These are phyloP conservation scores for Eupristina koningsbergeri DNA, from an alignment of 1,140 invertebrate species.

Conservation along the genomic window DNA sequence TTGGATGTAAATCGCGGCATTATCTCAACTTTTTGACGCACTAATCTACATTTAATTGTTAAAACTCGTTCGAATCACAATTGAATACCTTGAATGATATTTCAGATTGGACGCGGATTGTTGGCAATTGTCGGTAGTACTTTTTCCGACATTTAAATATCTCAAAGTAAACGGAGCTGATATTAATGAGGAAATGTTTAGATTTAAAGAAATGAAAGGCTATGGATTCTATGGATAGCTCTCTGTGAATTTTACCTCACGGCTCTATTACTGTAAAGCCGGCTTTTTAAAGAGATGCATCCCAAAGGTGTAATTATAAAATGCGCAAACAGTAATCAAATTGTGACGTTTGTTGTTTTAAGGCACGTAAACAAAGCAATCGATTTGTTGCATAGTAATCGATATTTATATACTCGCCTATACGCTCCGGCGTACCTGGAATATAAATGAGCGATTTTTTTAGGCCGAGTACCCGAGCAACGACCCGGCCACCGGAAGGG, in stretches of 20 bases:
- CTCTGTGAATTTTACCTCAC: no score
- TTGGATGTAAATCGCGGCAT: no score
- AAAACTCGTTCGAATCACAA: background rate
- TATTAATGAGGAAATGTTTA: no score
- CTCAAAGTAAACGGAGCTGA: background rate
- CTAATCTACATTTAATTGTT: background rate
- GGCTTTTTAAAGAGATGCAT: no score
- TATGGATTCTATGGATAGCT: no score
- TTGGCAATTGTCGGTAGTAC: background rate
- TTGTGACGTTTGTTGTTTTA: background rate
- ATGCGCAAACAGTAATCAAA: background rate
- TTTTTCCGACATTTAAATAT: background rate
- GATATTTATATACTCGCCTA: background rate
- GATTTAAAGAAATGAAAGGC: no score
- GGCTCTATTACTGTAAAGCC: no score
- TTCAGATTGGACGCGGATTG: background rate
- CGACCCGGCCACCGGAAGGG: no score
- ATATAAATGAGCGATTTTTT: background rate
- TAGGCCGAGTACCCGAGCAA: background rate
- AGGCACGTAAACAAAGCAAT: background rate
- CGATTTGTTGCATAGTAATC: background rate
- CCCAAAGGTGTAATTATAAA: background rate
- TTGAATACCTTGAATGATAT: background rate
- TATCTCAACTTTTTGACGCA: no score
- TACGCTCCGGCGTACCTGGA: background rate